Evolutionary conservation across 2,888 invertebrate genomes (phyloP).

Genomic region (Thereva nobilitata): DNA sequence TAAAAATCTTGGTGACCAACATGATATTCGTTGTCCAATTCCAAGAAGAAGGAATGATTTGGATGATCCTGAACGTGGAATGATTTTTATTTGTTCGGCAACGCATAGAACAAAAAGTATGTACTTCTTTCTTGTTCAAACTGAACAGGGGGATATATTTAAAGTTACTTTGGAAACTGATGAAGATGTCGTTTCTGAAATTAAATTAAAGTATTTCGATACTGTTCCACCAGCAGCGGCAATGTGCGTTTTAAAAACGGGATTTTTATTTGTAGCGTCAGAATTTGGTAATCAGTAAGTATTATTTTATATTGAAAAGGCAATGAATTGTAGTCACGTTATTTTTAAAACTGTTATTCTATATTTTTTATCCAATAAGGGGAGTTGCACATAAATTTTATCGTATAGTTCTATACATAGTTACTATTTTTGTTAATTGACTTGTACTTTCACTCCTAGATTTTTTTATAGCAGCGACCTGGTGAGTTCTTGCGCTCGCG

Average conservation of each 20-base stretch:
- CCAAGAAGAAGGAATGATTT: constrained; percentile 95
- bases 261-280: constrained; percentile 96
- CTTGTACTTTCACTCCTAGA: too few species aligned
- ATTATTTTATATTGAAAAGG: constrained; percentile 4
- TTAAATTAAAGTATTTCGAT: constrained; percentile 98
- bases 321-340: too few species aligned
- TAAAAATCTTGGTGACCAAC: constrained; percentile 98
- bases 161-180: constrained; percentile 96
- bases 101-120: constrained; percentile 99
- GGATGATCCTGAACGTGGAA: constrained; percentile 98
- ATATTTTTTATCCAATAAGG: too few species aligned
- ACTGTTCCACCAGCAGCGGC: constrained; percentile 96
- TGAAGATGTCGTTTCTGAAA: constrained; percentile 98
- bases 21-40: constrained; percentile 97
- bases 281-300: constrained; percentile 99
- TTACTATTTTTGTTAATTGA: too few species aligned
- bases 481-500: too few species aligned
- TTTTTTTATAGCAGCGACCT: too few species aligned
- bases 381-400: too few species aligned
- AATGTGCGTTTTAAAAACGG: constrained; percentile 98
- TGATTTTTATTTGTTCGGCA: constrained; percentile 99
- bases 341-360: too few species aligned
- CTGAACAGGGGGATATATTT: constrained; percentile 96
- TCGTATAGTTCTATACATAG: too few species aligned
- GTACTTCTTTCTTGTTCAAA: constrained; percentile 99